Conservation (phyloP, 1,140 invertebrate species). For the Limonius californicus region DNA sequence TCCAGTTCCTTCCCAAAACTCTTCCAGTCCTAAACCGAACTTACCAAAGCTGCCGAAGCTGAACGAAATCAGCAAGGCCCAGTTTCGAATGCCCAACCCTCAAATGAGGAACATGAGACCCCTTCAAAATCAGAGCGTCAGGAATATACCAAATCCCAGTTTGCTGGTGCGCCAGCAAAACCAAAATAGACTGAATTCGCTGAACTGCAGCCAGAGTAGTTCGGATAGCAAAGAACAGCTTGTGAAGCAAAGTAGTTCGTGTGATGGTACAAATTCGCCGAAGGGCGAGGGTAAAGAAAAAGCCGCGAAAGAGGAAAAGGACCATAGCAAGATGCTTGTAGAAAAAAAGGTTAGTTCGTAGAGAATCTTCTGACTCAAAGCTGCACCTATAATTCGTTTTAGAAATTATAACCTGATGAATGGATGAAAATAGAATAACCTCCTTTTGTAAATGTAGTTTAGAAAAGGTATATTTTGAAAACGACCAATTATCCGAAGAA, state of each 20-base stretch:
- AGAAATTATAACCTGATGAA: too few species aligned
- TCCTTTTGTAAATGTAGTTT: too few species aligned
- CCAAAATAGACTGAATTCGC: conserved; percentile 35
- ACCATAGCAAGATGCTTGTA: neutral
- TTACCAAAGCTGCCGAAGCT: conserved; percentile 40
- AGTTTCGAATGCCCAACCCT: conserved; percentile 34
- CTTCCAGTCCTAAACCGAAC: conserved; percentile 22
- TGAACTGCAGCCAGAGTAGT: neutral
- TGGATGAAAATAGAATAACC: too few species aligned
- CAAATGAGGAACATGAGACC: conserved; percentile 39
- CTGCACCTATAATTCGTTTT: too few species aligned
- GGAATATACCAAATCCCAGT: conserved; percentile 46
- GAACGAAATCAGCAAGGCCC: conserved; percentile 40
- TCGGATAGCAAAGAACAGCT: neutral
- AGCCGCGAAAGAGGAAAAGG: neutral
- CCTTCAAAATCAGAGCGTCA: conserved; percentile 42
- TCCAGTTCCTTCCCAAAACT: conserved; percentile 20
- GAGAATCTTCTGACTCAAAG: too few species aligned
- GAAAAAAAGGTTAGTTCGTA: too few species aligned
- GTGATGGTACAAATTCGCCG: neutral
- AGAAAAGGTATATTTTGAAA: too few species aligned
- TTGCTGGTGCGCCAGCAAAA: conserved; percentile 41
- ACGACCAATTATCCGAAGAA: too few species aligned
- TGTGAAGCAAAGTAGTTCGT: neutral
- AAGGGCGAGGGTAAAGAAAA: neutral